A percentile compares a stretch with the other conserved stretches of the same genome.
Evolutionary conservation across 2,888 invertebrate genomes (phyloP).

Genomic region (Bombylius discolor): DNA sequence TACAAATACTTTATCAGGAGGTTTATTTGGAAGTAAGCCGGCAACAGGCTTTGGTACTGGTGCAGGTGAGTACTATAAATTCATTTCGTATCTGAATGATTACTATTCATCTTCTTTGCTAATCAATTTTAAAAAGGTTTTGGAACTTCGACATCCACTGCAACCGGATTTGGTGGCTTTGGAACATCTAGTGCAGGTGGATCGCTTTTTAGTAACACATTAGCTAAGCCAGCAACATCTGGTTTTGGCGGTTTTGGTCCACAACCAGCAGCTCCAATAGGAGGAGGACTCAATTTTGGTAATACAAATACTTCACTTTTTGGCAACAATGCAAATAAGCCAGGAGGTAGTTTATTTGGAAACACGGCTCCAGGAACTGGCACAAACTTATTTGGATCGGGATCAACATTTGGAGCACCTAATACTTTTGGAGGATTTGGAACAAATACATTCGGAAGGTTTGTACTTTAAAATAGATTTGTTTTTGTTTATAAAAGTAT

Average conservation of each 20-base stretch:
- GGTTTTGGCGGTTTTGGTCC: conserved; percentile 45
- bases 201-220: conserved; percentile 27
- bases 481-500: neutral
- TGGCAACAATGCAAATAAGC: conserved; percentile 32
- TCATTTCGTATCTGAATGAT: conserved; percentile 21
- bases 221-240: conserved; percentile 38
- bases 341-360: conserved; percentile 38
- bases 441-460: conserved; percentile 22
- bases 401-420: conserved; percentile 18
- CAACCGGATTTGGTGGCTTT: conserved; percentile 37
- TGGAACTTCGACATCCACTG: conserved; percentile 21
- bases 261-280: conserved; percentile 24
- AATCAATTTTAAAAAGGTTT: conserved; percentile 7
- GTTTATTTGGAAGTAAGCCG: conserved; percentile 18
- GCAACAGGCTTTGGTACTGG: conserved; percentile 22
- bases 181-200: conserved; percentile 26
- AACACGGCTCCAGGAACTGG: conserved; percentile 32
- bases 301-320: conserved; percentile 32
- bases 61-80: neutral
- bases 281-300: conserved; percentile 14
- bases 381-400: conserved; percentile 36
- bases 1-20: conserved; percentile 37
- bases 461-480: neutral
- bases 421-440: conserved; percentile 15
- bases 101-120: neutral